Evolutionary conservation across 2,797 vertebrate genomes (phyloP).

Genomic region (Yasuhikotakia modesta): DNA sequence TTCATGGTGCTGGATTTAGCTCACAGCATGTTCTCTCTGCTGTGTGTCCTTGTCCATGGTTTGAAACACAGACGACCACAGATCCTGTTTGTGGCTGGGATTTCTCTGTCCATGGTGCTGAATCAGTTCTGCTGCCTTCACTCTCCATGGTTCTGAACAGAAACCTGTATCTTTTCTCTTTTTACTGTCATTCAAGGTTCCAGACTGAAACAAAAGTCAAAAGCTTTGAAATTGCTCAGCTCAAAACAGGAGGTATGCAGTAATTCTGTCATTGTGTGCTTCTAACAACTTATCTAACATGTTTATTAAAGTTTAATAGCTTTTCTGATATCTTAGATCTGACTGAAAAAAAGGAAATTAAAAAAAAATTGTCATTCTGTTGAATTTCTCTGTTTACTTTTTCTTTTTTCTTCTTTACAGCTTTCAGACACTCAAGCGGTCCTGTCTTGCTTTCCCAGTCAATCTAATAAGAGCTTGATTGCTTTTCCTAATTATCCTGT

Average conservation of each 20-base stretch:
- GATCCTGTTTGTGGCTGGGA: not conserved
- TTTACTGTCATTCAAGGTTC: not conserved
- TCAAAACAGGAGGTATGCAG: not conserved
- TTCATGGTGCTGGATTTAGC: conserved; percentile 20
- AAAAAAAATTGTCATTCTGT: conserved; percentile 4
- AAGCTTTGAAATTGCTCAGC: not conserved
- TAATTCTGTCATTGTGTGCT: not conserved
- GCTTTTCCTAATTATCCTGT: conserved; percentile 82
- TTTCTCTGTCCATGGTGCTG: conserved; percentile 41
- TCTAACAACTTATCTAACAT: not conserved
- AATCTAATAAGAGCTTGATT: conserved; percentile 84
- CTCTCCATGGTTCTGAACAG: conserved; percentile 32
- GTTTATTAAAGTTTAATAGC: not conserved
- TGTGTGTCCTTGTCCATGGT: conserved; percentile 31
- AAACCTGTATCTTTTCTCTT: not conserved
- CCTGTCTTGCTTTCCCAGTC: conserved; percentile 78
- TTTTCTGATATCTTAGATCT: not conserved
- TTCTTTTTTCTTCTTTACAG: conserved; percentile 46
- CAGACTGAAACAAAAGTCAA: not conserved
- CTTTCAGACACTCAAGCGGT: conserved; percentile 51
- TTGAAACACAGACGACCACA: not conserved
- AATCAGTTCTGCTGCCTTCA: not conserved
- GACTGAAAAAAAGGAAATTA: conserved; percentile 1
- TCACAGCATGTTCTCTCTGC: not conserved
- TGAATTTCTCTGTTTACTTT: conserved; percentile 28